These are phyloP conservation scores for Cyclargus thomasi DNA, from an alignment of 1,140 invertebrate genomes.

Conservation along the genomic window DNA sequence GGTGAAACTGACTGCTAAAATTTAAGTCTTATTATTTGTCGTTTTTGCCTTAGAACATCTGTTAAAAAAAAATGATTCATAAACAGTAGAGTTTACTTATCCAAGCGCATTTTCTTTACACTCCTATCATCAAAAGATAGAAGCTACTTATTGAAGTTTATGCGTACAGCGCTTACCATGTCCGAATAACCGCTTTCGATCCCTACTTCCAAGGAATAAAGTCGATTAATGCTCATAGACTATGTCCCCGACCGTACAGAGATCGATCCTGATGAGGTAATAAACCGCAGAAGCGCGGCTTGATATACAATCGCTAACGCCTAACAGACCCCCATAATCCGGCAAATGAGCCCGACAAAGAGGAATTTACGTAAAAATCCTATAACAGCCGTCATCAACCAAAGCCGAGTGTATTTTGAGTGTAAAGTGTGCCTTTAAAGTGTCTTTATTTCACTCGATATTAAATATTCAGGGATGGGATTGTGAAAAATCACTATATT, in stretches of 20 bases:
- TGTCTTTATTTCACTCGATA: slow-evolving; percentile 17
- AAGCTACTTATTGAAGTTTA: no score
- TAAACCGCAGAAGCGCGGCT: slow-evolving; percentile 32
- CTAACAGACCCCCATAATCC: slow-evolving; percentile 45
- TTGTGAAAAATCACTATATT: no score
- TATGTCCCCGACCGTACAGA: not conserved
- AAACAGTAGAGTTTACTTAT: no score
- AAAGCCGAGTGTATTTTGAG: slow-evolving; percentile 26
- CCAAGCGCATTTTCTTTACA: no score
- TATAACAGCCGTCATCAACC: slow-evolving; percentile 47
- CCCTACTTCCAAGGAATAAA: not conserved
- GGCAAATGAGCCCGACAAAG: slow-evolving; percentile 56
- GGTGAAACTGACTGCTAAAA: no score
- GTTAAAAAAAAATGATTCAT: no score
- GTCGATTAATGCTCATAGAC: not conserved
- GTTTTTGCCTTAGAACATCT: no score
- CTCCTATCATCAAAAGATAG: no score
- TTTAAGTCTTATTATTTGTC: no score
- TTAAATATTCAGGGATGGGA: not conserved
- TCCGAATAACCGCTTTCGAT: not conserved
- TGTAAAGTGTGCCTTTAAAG: slow-evolving; percentile 28
- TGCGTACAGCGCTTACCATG: no score
- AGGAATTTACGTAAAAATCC: slow-evolving; percentile 61
- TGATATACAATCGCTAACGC: slow-evolving; percentile 29
- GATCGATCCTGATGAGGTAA: slow-evolving; percentile 31